Evolutionary conservation across 2,113 vertebrate species (phyloP), one percentile per base, ranked within the genome.

Genomic region (Tetraodon nigroviridis): DNA sequence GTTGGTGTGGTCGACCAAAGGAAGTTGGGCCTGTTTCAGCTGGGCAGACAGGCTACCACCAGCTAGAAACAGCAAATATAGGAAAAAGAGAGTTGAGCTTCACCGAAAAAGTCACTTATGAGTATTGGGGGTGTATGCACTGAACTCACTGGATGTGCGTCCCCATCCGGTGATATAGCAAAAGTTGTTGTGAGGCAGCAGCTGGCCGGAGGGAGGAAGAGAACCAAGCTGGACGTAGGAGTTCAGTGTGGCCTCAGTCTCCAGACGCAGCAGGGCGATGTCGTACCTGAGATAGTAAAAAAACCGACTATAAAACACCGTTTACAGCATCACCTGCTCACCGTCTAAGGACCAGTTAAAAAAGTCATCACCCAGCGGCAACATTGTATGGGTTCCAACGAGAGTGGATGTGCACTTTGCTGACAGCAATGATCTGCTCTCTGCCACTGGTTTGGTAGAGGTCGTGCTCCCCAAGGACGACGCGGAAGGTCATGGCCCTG

Each of bases 81-180:
- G 2, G 13, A 45, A n/a, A n/a, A 4, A 17, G 44, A 10, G 18
- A 2, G 6, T 6, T 37, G 5, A 44, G 15, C 11, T 50, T 53
- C 1, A 51, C 37, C 55, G 16, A 29, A 46, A 19, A 55, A 3
- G 1, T n/a, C 8, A 11, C 5, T 32, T 32, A 2, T 32, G 29
- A 32, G 29, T 7, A 13, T 2, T 1, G 6, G 47, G 17, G 14
- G 24, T 7, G 20, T 5, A 45, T 46, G 4, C 2, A 3, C 14
- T 4, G 1, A 2, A 59, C 93, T 92, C 82, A 95, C 93, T 92
- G 69, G 48, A 67, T 51, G 92, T 93, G 37, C 0, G 69, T 14
- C 94, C 93, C 94, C 94, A 95, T 84, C 95, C 95, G 0, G 90
- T 90, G 88, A 95, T 75, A 82, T 90, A 91, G 84, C 95, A 95